Evolutionary conservation across 2,888 invertebrate genomes (phyloP).

Genomic region (Siphonodentalium dalli): DNA sequence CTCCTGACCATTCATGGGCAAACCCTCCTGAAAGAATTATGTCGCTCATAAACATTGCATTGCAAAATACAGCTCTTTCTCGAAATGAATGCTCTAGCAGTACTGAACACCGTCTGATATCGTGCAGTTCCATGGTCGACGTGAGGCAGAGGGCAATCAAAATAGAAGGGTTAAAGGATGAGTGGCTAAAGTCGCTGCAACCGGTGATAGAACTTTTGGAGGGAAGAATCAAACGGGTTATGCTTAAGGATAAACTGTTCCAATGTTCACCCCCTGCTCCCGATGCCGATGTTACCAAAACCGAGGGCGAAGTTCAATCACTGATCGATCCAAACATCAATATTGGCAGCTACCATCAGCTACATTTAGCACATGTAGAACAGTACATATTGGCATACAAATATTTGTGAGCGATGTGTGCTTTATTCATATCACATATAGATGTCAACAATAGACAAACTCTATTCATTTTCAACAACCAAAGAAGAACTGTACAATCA

Average conservation of each 20-base stretch:
- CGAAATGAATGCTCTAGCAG: slow-evolving; percentile 17
- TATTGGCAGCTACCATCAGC: too few relatives aligned
- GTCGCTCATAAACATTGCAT: slow-evolving; percentile 27
- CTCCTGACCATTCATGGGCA: slow-evolving; percentile 27
- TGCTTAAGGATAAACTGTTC: slow-evolving; percentile 18
- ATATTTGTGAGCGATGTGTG: too few relatives aligned
- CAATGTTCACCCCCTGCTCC: too few relatives aligned
- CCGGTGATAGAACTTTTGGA: slow-evolving; percentile 7
- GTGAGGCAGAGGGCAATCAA: slow-evolving; percentile 24
- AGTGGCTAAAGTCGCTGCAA: slow-evolving; percentile 19
- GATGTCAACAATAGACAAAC: too few relatives aligned
- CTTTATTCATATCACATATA: too few relatives aligned
- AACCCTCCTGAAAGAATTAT: slow-evolving; percentile 33
- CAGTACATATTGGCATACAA: too few relatives aligned
- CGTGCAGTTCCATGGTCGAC: slow-evolving; percentile 19
- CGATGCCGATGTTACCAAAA: too few relatives aligned
- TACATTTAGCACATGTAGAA: too few relatives aligned
- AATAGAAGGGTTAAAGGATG: slow-evolving; percentile 8
- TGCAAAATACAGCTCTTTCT: slow-evolving; percentile 24
- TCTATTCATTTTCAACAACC: too few relatives aligned
- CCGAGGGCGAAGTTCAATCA: too few relatives aligned
- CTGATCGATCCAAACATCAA: too few relatives aligned
- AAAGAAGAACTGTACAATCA: too few relatives aligned
- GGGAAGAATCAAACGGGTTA: slow-evolving; percentile 16
- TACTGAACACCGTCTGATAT: slow-evolving; percentile 19